Base-by-base conservation (phyloP, 37 sponge, comb jelly and placozoan species). In the Beroe forskalii region DNA sequence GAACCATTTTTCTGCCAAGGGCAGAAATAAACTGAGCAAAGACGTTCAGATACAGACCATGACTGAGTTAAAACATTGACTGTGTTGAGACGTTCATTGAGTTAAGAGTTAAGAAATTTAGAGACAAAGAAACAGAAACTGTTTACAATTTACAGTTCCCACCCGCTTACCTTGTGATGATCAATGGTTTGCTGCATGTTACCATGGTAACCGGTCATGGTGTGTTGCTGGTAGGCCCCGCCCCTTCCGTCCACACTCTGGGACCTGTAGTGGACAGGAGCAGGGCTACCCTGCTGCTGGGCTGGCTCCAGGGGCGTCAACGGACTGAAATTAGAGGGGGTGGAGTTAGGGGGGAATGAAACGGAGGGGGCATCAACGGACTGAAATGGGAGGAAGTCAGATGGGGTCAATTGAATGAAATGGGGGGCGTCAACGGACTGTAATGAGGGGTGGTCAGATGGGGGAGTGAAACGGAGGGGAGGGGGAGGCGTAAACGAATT, bases 211-310 rank as follows among this genome's bases (percentile, higher is more conserved):
- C 72, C 38, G 3, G 33, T 37, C 24, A 22, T 63, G 39, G 33
- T 36, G 19, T 32, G 27, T 32, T 32, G 72, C 27, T 69, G 27
- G 30, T 27, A 28, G 9, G 12, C 27, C 38, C 72, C 72, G 4
- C 72, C 72, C 39, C 72, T 33, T 17, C 72, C 72, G 72, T 69
- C 72, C 72, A 69, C 72, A 69, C 72, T 69, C 72, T 69, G 72
- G 19, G 72, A 69, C 32, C 72, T 32, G 39, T 32, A 69, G 38
- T 69, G 72, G 24, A 63, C 66, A 55, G 60, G 60, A 24, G 66
- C 25, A 8, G 66, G 30, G 38, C 38, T 32, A 37, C 33, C 72
- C 19, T 69, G 72, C 38, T 69, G 72, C 17, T 69, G 72, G 27
- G 72, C 32, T 19, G 72, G 72, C 72, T 27, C 32, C 9, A 69